These are phyloP conservation scores for Tyrophagus putrescentiae DNA, from an alignment of 1,140 invertebrate genomes.

Conservation along the genomic window DNA sequence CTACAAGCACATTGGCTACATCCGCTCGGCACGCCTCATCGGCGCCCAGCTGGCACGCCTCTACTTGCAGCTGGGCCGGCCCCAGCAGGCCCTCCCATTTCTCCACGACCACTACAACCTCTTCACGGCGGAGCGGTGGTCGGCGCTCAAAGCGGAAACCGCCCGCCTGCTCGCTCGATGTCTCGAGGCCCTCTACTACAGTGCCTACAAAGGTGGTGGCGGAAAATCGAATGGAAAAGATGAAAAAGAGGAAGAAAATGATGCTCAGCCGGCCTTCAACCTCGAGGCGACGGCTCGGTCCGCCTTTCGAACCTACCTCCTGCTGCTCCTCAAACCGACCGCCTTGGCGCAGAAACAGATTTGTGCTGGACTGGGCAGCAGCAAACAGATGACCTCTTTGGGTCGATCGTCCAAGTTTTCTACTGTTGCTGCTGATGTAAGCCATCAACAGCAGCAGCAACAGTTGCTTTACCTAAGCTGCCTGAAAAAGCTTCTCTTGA, in stretches of 20 bases:
- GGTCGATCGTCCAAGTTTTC: too few relatives aligned
- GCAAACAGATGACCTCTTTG: too few relatives aligned
- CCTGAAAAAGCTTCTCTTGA: too few relatives aligned
- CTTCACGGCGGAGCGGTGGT: constrained; percentile 73
- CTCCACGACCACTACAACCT: constrained; percentile 67
- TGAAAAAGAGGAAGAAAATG: not conserved
- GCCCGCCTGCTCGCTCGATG: constrained; percentile 49
- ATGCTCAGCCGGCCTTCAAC: not conserved
- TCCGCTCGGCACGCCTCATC: constrained; percentile 65
- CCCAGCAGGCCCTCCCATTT: constrained; percentile 72
- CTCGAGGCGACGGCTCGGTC: not conserved
- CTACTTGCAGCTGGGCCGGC: constrained; percentile 66
- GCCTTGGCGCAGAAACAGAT: too few relatives aligned
- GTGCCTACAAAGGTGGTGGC: not conserved
- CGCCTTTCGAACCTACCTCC: constrained; percentile 7
- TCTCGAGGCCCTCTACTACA: not conserved
- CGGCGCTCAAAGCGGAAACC: constrained; percentile 45
- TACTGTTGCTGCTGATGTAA: too few relatives aligned
- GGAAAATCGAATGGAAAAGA: not conserved
- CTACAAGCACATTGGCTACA: constrained; percentile 80
- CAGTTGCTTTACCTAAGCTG: too few relatives aligned
- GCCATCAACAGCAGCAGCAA: too few relatives aligned
- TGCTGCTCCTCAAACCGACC: not conserved
- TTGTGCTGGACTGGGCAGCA: too few relatives aligned
- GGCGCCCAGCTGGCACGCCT: constrained; percentile 76